These are phyloP conservation scores for Dynastes tityus DNA, from an alignment of 2,888 invertebrate species.

Conservation along the genomic window DNA sequence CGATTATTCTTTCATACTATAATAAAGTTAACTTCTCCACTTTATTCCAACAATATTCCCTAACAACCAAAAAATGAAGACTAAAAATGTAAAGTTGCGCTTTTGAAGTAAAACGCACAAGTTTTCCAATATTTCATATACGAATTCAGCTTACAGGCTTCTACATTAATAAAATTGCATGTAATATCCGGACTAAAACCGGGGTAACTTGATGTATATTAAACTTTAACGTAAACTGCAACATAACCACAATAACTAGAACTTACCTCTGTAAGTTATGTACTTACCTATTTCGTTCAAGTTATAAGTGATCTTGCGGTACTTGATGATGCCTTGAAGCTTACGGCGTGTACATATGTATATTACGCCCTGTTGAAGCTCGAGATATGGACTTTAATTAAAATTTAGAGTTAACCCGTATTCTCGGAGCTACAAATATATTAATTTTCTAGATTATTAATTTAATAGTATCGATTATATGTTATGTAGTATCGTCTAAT, in stretches of 20 bases:
- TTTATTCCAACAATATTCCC: background rate
- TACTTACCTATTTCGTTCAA: conserved; percentile 42
- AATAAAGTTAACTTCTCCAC: background rate
- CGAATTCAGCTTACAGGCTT: background rate
- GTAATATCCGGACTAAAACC: conserved; percentile 39
- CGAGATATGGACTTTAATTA: conserved; percentile 32
- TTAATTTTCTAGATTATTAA: too few species aligned
- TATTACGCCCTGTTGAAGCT: background rate
- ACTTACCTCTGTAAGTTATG: conserved; percentile 38
- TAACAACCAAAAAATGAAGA: background rate
- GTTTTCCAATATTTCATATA: conserved; percentile 33
- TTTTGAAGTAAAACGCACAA: conserved; percentile 12
- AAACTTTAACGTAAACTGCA: conserved; percentile 37
- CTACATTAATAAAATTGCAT: conserved; percentile 43
- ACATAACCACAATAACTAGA: conserved; percentile 40
- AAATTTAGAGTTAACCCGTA: conserved; percentile 18
- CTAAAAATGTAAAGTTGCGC: background rate
- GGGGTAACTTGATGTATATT: conserved; percentile 37
- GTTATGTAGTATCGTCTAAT: too few species aligned
- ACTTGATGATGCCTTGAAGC: conserved; percentile 33
- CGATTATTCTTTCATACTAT: too few species aligned
- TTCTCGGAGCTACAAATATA: background rate
- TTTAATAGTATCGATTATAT: too few species aligned
- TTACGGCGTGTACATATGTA: conserved; percentile 4
- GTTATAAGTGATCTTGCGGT: conserved; percentile 38